Evolutionary conservation across 2,888 invertebrate genomes (phyloP).

Genomic region (Nowickia ferox): DNA sequence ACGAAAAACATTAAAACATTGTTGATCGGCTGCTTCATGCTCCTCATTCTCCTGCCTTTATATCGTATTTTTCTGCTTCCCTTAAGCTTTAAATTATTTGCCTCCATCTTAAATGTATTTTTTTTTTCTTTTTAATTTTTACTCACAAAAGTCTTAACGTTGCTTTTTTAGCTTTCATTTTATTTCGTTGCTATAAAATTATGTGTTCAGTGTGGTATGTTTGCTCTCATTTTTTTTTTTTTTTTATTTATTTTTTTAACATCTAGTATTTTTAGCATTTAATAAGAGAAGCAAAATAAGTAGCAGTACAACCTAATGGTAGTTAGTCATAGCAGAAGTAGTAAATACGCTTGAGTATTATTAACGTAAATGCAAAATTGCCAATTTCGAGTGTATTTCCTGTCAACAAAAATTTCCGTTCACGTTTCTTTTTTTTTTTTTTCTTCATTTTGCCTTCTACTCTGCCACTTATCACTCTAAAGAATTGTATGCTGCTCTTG

Average conservation of each 20-base stretch:
- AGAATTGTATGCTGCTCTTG: conserved; percentile 39
- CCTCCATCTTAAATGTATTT: conserved; percentile 15
- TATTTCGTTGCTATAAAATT: conserved; percentile 25
- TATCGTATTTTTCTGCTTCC: background rate
- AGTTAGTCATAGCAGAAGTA: conserved; percentile 72
- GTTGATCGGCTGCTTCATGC: background rate
- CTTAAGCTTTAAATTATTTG: conserved; percentile 48
- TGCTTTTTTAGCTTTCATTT: conserved; percentile 28
- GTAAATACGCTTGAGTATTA: conserved; percentile 82
- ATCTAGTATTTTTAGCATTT: conserved; percentile 51
- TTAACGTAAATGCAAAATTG: conserved; percentile 83
- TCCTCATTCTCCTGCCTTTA: background rate
- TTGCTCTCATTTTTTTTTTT: conserved; percentile 1
- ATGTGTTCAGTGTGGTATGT: conserved; percentile 11
- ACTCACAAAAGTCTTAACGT: conserved; percentile 44
- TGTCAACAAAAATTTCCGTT: conserved; percentile 81
- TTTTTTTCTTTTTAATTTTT: background rate
- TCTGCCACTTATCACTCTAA: conserved; percentile 15
- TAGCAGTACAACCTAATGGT: conserved; percentile 64
- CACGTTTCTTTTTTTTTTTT: conserved; percentile 62
- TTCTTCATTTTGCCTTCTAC: conserved; percentile 1
- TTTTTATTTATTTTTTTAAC: conserved; percentile 10
- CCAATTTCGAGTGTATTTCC: conserved; percentile 84
- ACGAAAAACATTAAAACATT: conserved; percentile 6
- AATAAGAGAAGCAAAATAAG: conserved; percentile 57